Percentiles rank a stretch among this genome's conserved stretches.
These are phyloP conservation scores for Ips nitidus DNA, from an alignment of 1,140 invertebrate species.

Conservation along the genomic window DNA sequence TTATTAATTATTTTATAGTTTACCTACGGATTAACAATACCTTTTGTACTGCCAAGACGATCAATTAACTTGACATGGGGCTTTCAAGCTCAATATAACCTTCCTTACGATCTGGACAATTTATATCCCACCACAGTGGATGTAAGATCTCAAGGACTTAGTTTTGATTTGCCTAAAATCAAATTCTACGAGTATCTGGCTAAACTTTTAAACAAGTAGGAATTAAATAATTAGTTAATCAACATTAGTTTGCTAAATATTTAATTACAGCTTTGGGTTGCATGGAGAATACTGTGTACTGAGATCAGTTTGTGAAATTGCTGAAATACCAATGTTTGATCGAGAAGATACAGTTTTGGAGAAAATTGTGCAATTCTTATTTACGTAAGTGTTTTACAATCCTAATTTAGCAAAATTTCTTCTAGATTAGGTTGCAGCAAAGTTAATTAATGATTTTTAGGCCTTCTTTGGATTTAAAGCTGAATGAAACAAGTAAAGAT, in stretches of 20 bases:
- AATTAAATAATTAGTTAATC: background rate
- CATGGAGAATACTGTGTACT: slow-evolving; percentile 38
- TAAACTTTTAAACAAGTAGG: slow-evolving; percentile 40
- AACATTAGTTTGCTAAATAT: slow-evolving; percentile 2
- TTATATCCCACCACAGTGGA: slow-evolving; percentile 37
- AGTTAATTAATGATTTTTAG: slow-evolving; percentile 35
- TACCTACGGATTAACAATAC: slow-evolving; percentile 39
- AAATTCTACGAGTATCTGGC: slow-evolving; percentile 43
- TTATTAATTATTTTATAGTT: slow-evolving; percentile 36
- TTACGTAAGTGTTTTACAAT: slow-evolving; percentile 41
- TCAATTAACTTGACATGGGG: slow-evolving; percentile 38
- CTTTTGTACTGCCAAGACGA: slow-evolving; percentile 38
- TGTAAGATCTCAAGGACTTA: slow-evolving; percentile 28
- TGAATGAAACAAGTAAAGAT: slow-evolving; percentile 16
- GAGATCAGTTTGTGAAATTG: slow-evolving; percentile 39
- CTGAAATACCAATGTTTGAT: slow-evolving; percentile 39
- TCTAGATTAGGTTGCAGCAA: too few species aligned
- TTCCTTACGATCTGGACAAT: slow-evolving; percentile 38
- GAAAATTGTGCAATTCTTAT: slow-evolving; percentile 40
- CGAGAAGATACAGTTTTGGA: slow-evolving; percentile 36
- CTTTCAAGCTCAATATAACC: slow-evolving; percentile 39
- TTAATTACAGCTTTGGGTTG: slow-evolving; percentile 32
- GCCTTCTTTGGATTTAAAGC: slow-evolving; percentile 38
- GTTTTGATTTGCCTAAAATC: slow-evolving; percentile 39
- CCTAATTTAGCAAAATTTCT: background rate